Conservation (phyloP, 2,888 invertebrate genomes). For the Apamea sordens region DNA sequence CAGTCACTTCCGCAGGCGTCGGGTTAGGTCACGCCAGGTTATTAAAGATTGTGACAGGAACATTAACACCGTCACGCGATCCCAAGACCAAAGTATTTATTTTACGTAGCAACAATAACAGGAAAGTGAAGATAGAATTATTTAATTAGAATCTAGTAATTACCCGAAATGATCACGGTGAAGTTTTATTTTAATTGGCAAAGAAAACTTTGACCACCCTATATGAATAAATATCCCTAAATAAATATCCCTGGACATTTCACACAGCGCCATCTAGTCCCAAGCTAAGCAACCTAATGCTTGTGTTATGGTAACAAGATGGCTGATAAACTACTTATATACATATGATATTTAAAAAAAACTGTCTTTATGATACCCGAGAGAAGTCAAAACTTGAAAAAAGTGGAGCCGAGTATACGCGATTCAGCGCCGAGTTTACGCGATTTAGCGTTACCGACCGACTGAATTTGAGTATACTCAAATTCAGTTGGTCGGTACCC, state of each 20-base stretch:
- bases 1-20: constrained; percentile 47
- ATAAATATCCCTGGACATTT: no score
- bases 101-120: background rate
- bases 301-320: no score
- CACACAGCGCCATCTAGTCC: no score
- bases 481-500: no score
- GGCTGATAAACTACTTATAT: no score
- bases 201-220: background rate
- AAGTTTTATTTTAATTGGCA: background rate
- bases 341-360: background rate
- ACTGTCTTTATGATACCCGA: no score
- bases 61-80: constrained; percentile 16
- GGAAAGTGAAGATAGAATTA: no score
- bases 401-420: no score
- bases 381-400: no score
- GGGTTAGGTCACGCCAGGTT: constrained; percentile 35
- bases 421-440: background rate
- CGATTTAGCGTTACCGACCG: no score
- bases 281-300: no score
- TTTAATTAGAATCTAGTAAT: background rate
- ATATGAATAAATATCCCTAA: no score
- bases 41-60: constrained; percentile 40
- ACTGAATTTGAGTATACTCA: background rate
- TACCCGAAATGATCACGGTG: background rate
- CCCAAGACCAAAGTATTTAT: background rate